phyloP scores from a whole-genome alignment of 1,140 invertebrate species.

The Drosophila pandora region DNA sequence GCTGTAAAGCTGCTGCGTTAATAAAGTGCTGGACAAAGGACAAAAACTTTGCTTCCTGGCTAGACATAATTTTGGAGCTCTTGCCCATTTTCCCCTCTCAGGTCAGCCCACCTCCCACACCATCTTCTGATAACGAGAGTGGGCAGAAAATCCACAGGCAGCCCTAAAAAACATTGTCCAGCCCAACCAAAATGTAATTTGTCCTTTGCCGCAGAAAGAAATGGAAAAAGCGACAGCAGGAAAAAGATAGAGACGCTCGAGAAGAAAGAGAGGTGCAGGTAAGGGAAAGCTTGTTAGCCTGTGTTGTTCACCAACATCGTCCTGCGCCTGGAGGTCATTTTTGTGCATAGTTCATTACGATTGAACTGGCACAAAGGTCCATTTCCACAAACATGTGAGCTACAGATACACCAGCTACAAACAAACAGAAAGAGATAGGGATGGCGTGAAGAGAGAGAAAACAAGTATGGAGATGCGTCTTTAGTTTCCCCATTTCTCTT shows the following conservation, averaged over 20 bases:
- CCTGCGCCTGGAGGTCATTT: slow-evolving; percentile 66
- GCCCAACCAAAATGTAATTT: slow-evolving; percentile 66
- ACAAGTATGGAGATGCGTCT: slow-evolving; percentile 10
- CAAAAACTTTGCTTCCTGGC: slow-evolving; percentile 78
- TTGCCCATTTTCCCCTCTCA: slow-evolving; percentile 31
- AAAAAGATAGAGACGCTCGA: slow-evolving; percentile 9
- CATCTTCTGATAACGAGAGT: slow-evolving; percentile 7
- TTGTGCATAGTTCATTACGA: slow-evolving; percentile 79
- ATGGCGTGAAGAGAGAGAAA: background rate
- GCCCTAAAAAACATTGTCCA: slow-evolving; percentile 52
- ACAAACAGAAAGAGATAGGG: background rate
- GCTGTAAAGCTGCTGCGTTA: slow-evolving; percentile 27
- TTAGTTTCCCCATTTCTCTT: no score
- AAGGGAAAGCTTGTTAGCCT: slow-evolving; percentile 65
- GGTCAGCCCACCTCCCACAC: background rate
- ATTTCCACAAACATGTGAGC: slow-evolving; percentile 22
- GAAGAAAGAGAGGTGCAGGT: slow-evolving; percentile 3
- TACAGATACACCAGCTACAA: background rate
- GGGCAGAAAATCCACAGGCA: slow-evolving; percentile 39
- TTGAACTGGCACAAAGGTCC: slow-evolving; percentile 71
- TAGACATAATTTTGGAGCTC: slow-evolving; percentile 75
- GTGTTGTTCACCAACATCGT: slow-evolving; percentile 56
- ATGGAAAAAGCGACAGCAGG: slow-evolving; percentile 19
- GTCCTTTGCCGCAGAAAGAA: slow-evolving; percentile 31
- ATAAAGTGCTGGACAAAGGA: slow-evolving; percentile 66